phyloP scores from a whole-genome alignment of 2,113 vertebrate species.

The Fukomys damarensis region DNA sequence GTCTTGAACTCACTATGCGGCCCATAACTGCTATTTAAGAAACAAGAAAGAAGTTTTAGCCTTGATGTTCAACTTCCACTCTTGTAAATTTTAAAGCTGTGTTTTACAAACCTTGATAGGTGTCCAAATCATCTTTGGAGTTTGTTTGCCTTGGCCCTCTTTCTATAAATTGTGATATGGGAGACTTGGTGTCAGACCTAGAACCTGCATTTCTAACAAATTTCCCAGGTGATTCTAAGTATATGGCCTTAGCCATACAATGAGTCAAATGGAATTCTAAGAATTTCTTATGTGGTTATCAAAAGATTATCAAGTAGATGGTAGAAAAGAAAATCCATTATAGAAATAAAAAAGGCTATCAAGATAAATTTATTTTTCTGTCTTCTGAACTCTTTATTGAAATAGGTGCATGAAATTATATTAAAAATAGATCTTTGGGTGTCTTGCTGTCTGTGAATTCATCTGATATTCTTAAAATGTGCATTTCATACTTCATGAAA shows the following conservation, averaged over 20 bases:
- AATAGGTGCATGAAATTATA: conserved; percentile 27
- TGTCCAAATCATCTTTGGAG: background rate
- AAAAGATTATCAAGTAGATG: background rate
- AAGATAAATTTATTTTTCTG: conserved; percentile 30
- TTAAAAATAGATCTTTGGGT: conserved; percentile 20
- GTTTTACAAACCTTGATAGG: background rate
- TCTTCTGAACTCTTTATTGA: conserved; percentile 34
- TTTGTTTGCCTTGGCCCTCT: background rate
- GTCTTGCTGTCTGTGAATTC: conserved; percentile 10
- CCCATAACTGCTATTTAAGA: conserved; percentile 42
- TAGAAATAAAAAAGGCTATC: background rate
- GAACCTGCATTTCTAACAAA: background rate
- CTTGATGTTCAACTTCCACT: background rate
- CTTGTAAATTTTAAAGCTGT: conserved; percentile 26
- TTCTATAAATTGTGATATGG: background rate
- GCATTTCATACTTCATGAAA: conserved; percentile 40
- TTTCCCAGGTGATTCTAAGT: background rate
- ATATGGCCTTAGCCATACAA: background rate
- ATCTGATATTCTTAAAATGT: conserved; percentile 30
- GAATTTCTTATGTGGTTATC: background rate
- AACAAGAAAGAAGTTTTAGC: conserved; percentile 17
- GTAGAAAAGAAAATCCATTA: conserved; percentile 3
- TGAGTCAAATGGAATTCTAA: background rate
- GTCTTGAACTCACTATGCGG: background rate
- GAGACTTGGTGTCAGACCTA: background rate